Conservation (phyloP, 1,140 invertebrate species). For the Belonocnema kinseyi region DNA sequence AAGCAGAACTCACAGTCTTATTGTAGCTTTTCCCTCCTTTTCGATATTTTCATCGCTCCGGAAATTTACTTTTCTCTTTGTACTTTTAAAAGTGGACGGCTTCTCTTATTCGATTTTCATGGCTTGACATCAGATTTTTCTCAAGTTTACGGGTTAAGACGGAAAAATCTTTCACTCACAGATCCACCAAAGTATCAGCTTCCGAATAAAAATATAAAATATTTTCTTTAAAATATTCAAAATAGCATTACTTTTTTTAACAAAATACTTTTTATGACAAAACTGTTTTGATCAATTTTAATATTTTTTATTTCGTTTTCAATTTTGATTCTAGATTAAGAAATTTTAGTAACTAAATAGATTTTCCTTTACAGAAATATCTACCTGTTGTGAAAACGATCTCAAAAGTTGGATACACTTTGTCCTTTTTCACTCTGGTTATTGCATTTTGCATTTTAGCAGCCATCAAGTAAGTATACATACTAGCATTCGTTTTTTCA, state of each 20-base stretch:
- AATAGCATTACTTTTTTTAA: too few species aligned
- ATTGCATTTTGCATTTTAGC: constrained; percentile 81
- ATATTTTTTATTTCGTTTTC: constrained; percentile 21
- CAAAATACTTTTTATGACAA: background rate
- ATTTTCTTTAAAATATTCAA: too few species aligned
- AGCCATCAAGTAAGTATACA: constrained; percentile 81
- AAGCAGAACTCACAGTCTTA: background rate
- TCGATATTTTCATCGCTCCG: too few species aligned
- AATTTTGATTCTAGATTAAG: constrained; percentile 21
- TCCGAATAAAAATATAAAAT: too few species aligned
- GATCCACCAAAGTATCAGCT: too few species aligned
- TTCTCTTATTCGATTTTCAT: too few species aligned
- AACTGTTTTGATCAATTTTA: background rate
- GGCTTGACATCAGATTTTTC: too few species aligned
- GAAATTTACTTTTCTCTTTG: too few species aligned
- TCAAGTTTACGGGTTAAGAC: too few species aligned
- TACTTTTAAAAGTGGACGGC: too few species aligned
- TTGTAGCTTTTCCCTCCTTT: constrained; percentile 3
- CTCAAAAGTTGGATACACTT: constrained; percentile 82
- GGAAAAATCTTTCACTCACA: too few species aligned
- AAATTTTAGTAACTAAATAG: constrained; percentile 8
- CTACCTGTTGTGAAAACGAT: constrained; percentile 80
- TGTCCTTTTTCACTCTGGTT: constrained; percentile 81
- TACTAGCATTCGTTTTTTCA: background rate
- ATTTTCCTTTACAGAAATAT: constrained; percentile 35